Percentiles rank a stretch among this genome's conserved stretches.
phyloP scores from a whole-genome alignment of 1,140 invertebrate genomes.

The Macrocentrus cingulum region DNA sequence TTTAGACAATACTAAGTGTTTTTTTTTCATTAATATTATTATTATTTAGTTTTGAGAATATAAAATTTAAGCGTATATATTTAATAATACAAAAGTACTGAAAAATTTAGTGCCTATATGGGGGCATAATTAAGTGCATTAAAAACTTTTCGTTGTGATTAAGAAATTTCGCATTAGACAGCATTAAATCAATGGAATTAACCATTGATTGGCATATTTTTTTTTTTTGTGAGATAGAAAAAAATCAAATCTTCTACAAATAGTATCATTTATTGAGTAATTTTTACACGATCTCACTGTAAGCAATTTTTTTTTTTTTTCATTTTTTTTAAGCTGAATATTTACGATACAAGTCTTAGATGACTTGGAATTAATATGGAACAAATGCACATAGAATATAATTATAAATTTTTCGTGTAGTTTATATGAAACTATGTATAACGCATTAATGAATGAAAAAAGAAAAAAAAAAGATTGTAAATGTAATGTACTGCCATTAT shows the following conservation, averaged over 20 bases:
- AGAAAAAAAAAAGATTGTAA: conserved; percentile 56
- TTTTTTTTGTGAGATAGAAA: no score
- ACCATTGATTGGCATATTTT: no score
- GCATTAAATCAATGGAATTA: no score
- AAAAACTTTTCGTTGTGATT: no score
- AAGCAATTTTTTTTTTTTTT: no score
- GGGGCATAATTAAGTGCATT: no score
- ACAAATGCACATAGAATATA: conserved; percentile 35
- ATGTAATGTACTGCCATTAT: conserved; percentile 59
- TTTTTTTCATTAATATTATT: conserved; percentile 25
- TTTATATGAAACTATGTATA: conserved; percentile 41
- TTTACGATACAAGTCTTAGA: no score
- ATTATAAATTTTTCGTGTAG: conserved; percentile 40
- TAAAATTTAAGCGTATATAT: conserved; percentile 13
- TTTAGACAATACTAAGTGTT: conserved; percentile 50
- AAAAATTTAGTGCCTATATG: conserved; percentile 1
- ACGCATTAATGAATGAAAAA: conserved; percentile 35
- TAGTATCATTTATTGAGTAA: no score
- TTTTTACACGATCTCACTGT: no score
- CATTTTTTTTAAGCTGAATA: no score
- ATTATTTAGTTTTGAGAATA: conserved; percentile 7
- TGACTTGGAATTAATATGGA: not conserved
- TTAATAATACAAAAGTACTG: conserved; percentile 3
- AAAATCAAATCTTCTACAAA: no score
- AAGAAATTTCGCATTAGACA: no score